These are phyloP conservation scores for Poeciliopsis prolifica DNA, from an alignment of 2,113 vertebrate genomes.

Conservation along the genomic window DNA sequence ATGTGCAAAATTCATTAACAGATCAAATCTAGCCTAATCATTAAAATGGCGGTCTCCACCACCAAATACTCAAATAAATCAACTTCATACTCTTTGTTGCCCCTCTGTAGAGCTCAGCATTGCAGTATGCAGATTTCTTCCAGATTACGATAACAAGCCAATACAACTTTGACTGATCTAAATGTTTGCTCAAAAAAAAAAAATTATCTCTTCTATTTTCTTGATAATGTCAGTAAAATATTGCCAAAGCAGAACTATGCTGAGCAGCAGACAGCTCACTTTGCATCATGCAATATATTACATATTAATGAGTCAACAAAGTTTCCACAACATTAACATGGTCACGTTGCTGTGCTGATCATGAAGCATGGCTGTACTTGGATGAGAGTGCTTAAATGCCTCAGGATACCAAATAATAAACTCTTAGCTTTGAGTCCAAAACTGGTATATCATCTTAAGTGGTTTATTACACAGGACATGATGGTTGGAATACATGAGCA, in stretches of 20 bases:
- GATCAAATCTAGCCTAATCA: not conserved
- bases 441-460: slow-evolving; percentile 40
- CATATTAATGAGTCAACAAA: slow-evolving; percentile 4
- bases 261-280: no score
- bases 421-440: slow-evolving; percentile 12
- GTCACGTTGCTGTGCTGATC: slow-evolving; percentile 30
- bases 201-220: no score
- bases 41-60: not conserved
- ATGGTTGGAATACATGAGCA: slow-evolving; percentile 35
- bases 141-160: no score
- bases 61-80: no score
- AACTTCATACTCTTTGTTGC: no score
- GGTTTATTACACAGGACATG: slow-evolving; percentile 39
- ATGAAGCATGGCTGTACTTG: slow-evolving; percentile 47
- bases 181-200: no score
- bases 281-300: not conserved
- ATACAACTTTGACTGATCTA: no score
- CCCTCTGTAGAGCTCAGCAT: no score
- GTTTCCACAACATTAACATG: slow-evolving; percentile 13
- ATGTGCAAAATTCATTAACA: no score
- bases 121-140: no score
- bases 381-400: slow-evolving; percentile 37
- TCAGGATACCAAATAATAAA: slow-evolving; percentile 47
- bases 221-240: no score
- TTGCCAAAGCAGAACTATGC: no score